Evolutionary conservation across 2,888 invertebrate species (phyloP).

Genomic region (Trissolcus japonicus): DNA sequence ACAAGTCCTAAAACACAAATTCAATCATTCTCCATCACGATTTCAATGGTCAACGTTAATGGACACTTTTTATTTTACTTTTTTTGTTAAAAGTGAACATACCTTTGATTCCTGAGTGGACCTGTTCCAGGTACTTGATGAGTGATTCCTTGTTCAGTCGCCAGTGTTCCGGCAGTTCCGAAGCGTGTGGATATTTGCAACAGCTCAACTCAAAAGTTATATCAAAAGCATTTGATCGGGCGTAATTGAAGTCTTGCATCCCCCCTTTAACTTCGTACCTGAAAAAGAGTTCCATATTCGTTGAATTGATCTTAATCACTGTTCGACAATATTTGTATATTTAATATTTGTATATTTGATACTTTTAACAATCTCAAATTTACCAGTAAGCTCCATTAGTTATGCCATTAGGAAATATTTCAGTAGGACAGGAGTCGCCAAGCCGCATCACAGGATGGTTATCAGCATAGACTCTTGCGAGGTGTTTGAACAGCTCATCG

Average conservation of each 20-base stretch:
- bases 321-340: neutral
- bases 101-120: constrained; percentile 84
- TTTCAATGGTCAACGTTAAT: no score
- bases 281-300: constrained; percentile 48
- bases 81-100: constrained; percentile 3
- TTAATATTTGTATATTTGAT: no score
- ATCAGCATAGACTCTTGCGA: constrained; percentile 87
- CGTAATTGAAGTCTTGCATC: constrained; percentile 99
- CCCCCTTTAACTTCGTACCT: constrained; percentile 83
- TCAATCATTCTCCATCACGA: neutral
- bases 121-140: constrained; percentile 89
- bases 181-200: constrained; percentile 91
- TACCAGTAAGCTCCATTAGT: constrained; percentile 96
- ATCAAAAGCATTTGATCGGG: constrained; percentile 96
- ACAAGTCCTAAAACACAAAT: constrained; percentile 79
- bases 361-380: neutral
- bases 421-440: constrained; percentile 85
- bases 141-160: constrained; percentile 89
- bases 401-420: constrained; percentile 86
- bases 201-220: constrained; percentile 97
- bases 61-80: no score
- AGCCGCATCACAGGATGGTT: constrained; percentile 85
- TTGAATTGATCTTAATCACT: neutral
- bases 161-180: constrained; percentile 88
- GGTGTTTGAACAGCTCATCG: constrained; percentile 85